Base-by-base conservation (phyloP, 1,140 invertebrate genomes). In the Drosophila elegans region DNA sequence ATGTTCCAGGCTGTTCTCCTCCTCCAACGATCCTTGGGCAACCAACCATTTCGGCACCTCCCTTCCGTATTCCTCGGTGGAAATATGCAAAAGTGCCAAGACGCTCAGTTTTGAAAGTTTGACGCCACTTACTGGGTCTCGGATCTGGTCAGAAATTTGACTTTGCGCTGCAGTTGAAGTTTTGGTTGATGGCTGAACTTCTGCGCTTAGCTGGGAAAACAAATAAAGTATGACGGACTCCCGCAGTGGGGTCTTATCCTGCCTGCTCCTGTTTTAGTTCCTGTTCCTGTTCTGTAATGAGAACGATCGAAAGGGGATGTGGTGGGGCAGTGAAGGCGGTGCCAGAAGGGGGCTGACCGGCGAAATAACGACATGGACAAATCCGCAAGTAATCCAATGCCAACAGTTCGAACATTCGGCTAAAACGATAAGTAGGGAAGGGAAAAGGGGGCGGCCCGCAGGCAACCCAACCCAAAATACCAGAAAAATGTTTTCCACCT, bases 51-150 rank as follows among this genome's bases (percentile, higher is more conserved):
- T 59, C 21, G 55, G 52, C 36, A 56, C 74, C 52, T 38, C 64
- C 80, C n/a, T 68, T 39, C 13, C 51, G 49, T 53, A 60, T 54
- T 68, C 67, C 72, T 68, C 69, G 69, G 72, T 72, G 84, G 39
- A 89, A 89, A 89, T 89, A 89, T 89, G 84, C 84, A 89, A 89
- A 89, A 89, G 84, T 89, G 84, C 72, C 82, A 80, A 89, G 80
- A 56, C 67, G 67, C 36, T 71, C 42, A 46, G 64, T 55, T 68
- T 80, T 69, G 62, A 84, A 84, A 84, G 51, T 88, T 88, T 88
- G 84, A 88, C 80, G 84, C 84, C 86, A 78, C 75, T 76, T 75
- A 59, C 66, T 59, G 69, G 69, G 52, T 68, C 59, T 51, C 29
- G 44, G 62, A 61, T 80, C 80, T 84, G 83, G 83, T 83, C 83